Percentiles rank a stretch among this genome's conserved stretches.
Evolutionary conservation across 92 coral and sea anemone species (phyloP).

Genomic region (Anthopleura xanthogrammica): DNA sequence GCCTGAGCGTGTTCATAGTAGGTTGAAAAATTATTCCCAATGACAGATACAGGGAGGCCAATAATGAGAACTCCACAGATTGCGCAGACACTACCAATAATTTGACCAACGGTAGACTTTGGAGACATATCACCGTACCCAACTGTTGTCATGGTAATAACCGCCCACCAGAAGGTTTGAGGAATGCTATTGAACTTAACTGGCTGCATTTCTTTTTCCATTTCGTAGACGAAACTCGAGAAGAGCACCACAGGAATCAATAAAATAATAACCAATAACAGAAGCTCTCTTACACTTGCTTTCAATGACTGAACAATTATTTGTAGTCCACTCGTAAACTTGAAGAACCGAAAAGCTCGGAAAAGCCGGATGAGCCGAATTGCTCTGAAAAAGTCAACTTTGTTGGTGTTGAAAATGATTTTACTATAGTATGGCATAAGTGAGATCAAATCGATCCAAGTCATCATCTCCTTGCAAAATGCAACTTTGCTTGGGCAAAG

Average conservation of each 20-base stretch:
- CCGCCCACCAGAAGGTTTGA: constrained; percentile 98
- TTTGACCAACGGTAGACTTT: constrained; percentile 57
- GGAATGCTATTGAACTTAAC: constrained; percentile 78
- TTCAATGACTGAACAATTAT: constrained; percentile 91
- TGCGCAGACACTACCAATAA: constrained; percentile 90
- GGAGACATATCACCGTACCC: constrained; percentile 96
- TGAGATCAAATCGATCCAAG: constrained; percentile 90
- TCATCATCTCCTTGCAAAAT: constrained; percentile 73
- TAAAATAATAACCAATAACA: constrained; percentile 72
- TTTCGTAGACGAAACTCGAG: constrained; percentile 77
- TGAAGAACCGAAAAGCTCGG: constrained; percentile 85
- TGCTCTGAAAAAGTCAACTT: constrained; percentile 53
- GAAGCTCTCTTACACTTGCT: constrained; percentile 86
- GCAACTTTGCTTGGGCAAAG: constrained; percentile 78
- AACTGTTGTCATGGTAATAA: constrained; percentile 97
- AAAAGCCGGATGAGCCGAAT: constrained; percentile 85
- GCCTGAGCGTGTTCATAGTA: constrained; percentile 98
- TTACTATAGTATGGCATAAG: constrained; percentile 74
- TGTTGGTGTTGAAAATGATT: constrained; percentile 25
- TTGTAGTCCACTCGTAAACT: constrained; percentile 93
- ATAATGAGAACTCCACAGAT: constrained; percentile 94
- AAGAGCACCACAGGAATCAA: constrained; percentile 87
- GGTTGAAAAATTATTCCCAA: constrained; percentile 93
- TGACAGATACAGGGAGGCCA: constrained; percentile 97
- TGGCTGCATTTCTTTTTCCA: constrained; percentile 39